A percentile compares a stretch with the other conserved stretches of the same genome.
Evolutionary conservation across 2,888 invertebrate genomes (phyloP).

Genomic region (Drosophila subsilvestris): DNA sequence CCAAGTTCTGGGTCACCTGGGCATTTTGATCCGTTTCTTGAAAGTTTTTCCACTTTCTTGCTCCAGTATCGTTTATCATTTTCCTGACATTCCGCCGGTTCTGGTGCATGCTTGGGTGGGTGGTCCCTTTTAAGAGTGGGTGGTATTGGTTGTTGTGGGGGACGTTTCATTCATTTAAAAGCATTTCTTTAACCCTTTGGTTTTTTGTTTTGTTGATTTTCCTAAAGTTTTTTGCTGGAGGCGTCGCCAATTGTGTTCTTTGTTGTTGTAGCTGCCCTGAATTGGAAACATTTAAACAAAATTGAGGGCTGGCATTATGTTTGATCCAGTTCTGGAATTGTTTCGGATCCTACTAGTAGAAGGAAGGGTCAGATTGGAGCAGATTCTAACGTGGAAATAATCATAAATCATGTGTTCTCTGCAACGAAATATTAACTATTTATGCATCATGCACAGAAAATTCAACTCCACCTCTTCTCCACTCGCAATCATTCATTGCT

Average conservation of each 20-base stretch:
- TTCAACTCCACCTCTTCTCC: no score
- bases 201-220: slow-evolving; percentile 10
- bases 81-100: slow-evolving; percentile 16
- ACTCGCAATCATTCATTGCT: not conserved
- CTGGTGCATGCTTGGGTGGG: not conserved
- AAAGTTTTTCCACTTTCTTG: slow-evolving; percentile 31
- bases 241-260: slow-evolving; percentile 3
- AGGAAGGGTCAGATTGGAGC: no score
- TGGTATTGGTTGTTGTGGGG: slow-evolving; percentile 20
- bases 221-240: slow-evolving; percentile 23
- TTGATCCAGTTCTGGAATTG: no score
- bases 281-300: not conserved
- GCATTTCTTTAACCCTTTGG: slow-evolving; percentile 22
- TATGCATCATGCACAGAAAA: no score
- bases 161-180: slow-evolving; percentile 2
- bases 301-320: not conserved
- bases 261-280: not conserved
- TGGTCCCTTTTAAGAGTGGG: not conserved
- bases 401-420: no score
- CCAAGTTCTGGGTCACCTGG: slow-evolving; percentile 74
- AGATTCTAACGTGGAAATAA: no score
- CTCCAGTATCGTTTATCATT: slow-evolving; percentile 44
- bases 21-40: slow-evolving; percentile 43
- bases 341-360: no score
- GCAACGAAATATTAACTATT: no score